Conservation (phyloP, 1,140 invertebrate genomes). For the Grapholita molesta region DNA sequence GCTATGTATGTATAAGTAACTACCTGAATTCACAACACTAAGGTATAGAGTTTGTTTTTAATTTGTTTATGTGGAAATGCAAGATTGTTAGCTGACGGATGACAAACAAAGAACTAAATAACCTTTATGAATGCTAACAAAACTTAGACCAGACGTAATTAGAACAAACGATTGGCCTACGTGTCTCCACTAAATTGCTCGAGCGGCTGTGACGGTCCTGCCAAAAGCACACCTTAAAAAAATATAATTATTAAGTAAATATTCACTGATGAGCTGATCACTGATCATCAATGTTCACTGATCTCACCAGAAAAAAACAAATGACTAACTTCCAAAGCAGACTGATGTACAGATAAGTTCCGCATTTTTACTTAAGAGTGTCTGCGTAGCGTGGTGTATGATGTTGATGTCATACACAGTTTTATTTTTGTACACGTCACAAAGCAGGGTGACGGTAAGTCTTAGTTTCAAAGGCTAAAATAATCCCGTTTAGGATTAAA, state of each 20-base stretch:
- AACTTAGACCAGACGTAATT: not conserved
- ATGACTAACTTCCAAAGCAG: not conserved
- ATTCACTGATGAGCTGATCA: too few relatives aligned
- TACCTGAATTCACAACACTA: too few relatives aligned
- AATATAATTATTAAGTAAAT: too few relatives aligned
- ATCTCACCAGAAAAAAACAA: not conserved
- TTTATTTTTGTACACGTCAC: not conserved
- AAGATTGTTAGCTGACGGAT: too few relatives aligned
- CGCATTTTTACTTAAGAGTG: not conserved
- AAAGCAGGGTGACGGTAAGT: slow-evolving; percentile 27
- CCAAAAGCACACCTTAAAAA: too few relatives aligned
- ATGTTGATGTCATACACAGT: not conserved
- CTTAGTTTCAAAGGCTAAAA: slow-evolving; percentile 31
- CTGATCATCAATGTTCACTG: too few relatives aligned
- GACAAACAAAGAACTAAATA: too few relatives aligned
- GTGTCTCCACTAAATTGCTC: not conserved
- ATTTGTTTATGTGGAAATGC: too few relatives aligned
- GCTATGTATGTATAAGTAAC: not conserved
- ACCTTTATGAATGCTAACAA: not conserved
- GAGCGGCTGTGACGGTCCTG: not conserved
- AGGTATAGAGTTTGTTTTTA: too few relatives aligned
- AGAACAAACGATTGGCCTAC: not conserved
- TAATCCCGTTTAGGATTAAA: slow-evolving; percentile 42
- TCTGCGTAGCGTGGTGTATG: too few relatives aligned
- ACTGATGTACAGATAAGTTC: not conserved